A percentile compares a stretch with the other conserved stretches of the same genome.
Conservation (phyloP, 2,113 vertebrate species). For the Pteronura brasiliensis region DNA sequence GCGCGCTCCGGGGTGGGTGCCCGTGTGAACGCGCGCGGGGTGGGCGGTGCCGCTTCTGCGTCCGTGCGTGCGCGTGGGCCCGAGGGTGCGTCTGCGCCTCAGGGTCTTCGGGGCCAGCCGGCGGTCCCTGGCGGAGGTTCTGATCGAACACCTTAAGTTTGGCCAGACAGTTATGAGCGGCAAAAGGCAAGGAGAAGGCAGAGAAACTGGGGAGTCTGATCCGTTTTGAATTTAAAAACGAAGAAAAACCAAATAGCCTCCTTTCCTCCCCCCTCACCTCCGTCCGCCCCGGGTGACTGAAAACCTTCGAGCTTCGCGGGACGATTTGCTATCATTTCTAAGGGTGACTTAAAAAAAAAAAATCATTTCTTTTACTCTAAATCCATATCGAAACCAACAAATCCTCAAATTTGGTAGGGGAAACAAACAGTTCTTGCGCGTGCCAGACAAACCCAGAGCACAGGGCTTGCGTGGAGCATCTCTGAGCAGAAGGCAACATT, state of each 20-base stretch:
- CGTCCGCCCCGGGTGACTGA: not conserved
- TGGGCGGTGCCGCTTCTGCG: not conserved
- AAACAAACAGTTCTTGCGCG: not conserved
- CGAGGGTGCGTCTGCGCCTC: not conserved
- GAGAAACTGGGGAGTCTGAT: not conserved
- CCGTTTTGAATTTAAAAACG: slow-evolving; percentile 1
- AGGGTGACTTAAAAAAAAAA: not conserved
- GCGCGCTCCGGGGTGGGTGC: not conserved
- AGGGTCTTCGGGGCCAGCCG: accelerated
- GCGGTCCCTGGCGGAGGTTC: accelerated
- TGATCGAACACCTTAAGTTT: not conserved
- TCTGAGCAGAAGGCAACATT: slow-evolving; percentile 78
- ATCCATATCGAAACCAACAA: slow-evolving; percentile 40
- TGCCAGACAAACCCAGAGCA: slow-evolving; percentile 16
- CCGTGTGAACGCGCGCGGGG: not conserved
- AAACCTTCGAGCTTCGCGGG: not conserved
- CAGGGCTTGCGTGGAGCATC: slow-evolving; percentile 41
- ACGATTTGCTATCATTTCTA: not conserved
- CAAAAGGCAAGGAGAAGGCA: not conserved
- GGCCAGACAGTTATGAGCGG: not conserved
- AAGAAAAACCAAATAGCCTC: not conserved
- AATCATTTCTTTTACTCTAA: not conserved
- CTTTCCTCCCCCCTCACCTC: not conserved
- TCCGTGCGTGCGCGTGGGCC: not conserved
- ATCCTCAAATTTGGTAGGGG: not conserved